Evolutionary conservation across 2,113 vertebrate genomes (phyloP), one percentile per base, ranked within the genome.

Genomic region (Etheostoma cragini): DNA sequence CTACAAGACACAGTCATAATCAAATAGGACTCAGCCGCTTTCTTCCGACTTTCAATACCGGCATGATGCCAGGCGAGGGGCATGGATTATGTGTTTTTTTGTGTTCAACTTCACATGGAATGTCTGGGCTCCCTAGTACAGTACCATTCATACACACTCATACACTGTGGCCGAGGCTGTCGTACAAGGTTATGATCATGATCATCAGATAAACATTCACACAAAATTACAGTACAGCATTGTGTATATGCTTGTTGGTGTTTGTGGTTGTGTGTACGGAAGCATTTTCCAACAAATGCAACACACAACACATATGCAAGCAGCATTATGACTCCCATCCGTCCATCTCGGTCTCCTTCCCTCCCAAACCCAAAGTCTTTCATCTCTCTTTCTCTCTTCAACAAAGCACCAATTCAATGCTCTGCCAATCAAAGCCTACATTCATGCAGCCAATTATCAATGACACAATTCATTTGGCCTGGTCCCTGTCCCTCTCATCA

Each of bases 331-430:
- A 81, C 57, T 69, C n/a, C 71, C 80, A 78, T 78, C 74, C 74
- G 45, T 68, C 72, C 61, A 71, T 84, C 71, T 72, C 73, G 47
- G 68, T 78, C 63, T 89, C 54, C 71, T 81, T 82, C 87, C 74
- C 73, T 84, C 70, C 52, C 60, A 13, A 54, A 68, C 50, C 58
- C 78, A 52, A 80, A 76, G 72, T 73, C 89, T 90, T 87, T 90
- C 67, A 90, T 88, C 84, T 83, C 79, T 54, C 68, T 81, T 72
- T 78, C 76, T 82, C 26, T 76, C 26, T 54, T 72, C 57, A 88
- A 92, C 90, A 92, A 92, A 85, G 89, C 82, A 54, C 76, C 78
- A 53, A 81, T 91, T 92, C 91, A 91, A 68, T 85, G 76, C 90
- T 45, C 81, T 82, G 76, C 76, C 82, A 88, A 76, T 92, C 87